Evolutionary conservation across 2,888 invertebrate genomes (phyloP).

Genomic region (Stramonita haemastoma): DNA sequence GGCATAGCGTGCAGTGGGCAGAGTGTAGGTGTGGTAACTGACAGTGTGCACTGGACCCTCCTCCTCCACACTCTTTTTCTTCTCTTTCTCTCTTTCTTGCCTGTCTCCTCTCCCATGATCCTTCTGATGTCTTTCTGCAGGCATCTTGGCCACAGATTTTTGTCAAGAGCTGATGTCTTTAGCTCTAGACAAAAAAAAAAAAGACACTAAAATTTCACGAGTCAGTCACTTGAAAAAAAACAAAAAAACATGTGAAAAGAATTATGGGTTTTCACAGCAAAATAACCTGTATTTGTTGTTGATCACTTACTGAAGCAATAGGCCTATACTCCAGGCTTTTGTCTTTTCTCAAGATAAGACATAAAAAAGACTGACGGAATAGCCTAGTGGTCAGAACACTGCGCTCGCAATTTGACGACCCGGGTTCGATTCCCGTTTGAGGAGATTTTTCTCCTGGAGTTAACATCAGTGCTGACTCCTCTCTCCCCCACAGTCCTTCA

Average conservation of each 20-base stretch:
- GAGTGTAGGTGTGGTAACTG: constrained; percentile 52
- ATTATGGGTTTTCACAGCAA: background rate
- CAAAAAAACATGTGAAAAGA: background rate
- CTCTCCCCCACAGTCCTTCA: no score
- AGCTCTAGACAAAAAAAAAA: background rate
- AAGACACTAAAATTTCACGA: background rate
- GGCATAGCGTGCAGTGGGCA: constrained; percentile 63
- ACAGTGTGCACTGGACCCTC: constrained; percentile 21
- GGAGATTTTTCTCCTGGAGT: no score
- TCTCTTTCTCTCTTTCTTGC: background rate
- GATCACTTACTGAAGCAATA: background rate
- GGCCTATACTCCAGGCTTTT: no score
- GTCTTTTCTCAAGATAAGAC: no score
- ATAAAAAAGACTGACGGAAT: no score
- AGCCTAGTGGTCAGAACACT: no score
- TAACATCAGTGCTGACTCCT: no score
- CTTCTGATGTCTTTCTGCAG: background rate
- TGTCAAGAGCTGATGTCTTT: background rate
- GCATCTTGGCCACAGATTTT: constrained; percentile 12
- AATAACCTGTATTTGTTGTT: background rate
- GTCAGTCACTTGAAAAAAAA: background rate
- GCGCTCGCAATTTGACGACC: no score
- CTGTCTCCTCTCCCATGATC: background rate
- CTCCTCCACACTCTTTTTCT: background rate
- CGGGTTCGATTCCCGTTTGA: no score